These are phyloP conservation scores for Alcis repandata DNA, from an alignment of 2,888 invertebrate genomes.

Conservation along the genomic window DNA sequence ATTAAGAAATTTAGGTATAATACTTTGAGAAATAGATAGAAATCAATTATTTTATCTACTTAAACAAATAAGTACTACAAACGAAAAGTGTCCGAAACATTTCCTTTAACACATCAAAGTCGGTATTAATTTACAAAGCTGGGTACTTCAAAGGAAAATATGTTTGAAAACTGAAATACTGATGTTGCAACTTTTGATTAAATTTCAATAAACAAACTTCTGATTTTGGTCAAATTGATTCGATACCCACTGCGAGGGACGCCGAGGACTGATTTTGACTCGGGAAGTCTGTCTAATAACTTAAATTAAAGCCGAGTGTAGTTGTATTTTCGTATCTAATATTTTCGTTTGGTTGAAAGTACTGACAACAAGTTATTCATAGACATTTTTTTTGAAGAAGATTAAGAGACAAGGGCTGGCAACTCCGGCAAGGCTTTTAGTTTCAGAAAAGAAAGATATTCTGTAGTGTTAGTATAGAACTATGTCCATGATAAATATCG, in stretches of 20 bases:
- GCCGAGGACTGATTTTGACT: background rate
- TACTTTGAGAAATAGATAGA: no score
- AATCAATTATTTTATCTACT: background rate
- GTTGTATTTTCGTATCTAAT: no score
- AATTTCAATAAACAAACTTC: conserved; percentile 17
- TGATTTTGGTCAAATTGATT: conserved; percentile 12
- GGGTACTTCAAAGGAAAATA: conserved; percentile 38
- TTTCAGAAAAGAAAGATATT: no score
- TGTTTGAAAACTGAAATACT: conserved; percentile 18
- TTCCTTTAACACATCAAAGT: conserved; percentile 14
- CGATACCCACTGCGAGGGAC: background rate
- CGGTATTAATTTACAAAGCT: conserved; percentile 29
- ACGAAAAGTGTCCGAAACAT: conserved; percentile 16
- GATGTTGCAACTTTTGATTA: conserved; percentile 27
- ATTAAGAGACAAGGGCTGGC: no score
- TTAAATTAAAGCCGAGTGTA: no score
- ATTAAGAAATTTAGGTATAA: no score
- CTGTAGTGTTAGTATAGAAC: no score
- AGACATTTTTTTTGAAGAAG: no score
- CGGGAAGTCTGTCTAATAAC: background rate
- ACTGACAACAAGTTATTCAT: no score
- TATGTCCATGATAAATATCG: no score
- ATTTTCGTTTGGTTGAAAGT: no score
- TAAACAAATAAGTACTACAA: background rate
- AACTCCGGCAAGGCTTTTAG: no score